phyloP scores from a whole-genome alignment of 2,888 invertebrate species.

The Cheilosia grossa region DNA sequence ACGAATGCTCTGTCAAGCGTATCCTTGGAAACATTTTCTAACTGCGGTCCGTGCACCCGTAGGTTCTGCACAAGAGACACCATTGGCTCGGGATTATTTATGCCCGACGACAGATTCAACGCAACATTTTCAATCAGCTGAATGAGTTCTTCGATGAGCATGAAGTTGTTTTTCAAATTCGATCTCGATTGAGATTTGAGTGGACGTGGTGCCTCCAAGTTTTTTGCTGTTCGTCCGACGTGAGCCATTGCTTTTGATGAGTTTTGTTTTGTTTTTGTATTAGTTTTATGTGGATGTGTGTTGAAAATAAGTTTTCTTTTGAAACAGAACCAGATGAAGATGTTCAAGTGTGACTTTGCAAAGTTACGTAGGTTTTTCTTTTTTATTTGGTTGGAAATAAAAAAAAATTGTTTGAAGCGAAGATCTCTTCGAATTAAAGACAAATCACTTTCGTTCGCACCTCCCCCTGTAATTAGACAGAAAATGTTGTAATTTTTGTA shows the following conservation, averaged over 20 bases:
- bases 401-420: constrained; percentile 75
- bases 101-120: constrained; percentile 89
- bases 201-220: constrained; percentile 90
- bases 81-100: constrained; percentile 89
- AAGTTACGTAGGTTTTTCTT: constrained; percentile 51
- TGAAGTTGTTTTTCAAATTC: constrained; percentile 81
- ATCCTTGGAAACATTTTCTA: constrained; percentile 93
- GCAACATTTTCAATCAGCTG: constrained; percentile 92
- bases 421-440: constrained; percentile 78
- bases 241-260: constrained; percentile 82
- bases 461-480: constrained; percentile 81
- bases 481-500: background rate
- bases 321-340: constrained; percentile 53
- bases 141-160: constrained; percentile 91
- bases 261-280: constrained; percentile 61
- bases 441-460: constrained; percentile 81
- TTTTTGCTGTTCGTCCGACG: constrained; percentile 88
- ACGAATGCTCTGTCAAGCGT: constrained; percentile 93
- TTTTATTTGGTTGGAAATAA: constrained; percentile 60
- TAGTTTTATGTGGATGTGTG: constrained; percentile 18
- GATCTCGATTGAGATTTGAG: constrained; percentile 86
- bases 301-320: constrained; percentile 43
- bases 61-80: constrained; percentile 91
- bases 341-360: constrained; percentile 48
- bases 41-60: constrained; percentile 91